Percentiles rank a stretch among this genome's conserved stretches.
These are phyloP conservation scores for Chydorus sphaericus DNA, from an alignment of 2,888 invertebrate genomes.

Conservation along the genomic window DNA sequence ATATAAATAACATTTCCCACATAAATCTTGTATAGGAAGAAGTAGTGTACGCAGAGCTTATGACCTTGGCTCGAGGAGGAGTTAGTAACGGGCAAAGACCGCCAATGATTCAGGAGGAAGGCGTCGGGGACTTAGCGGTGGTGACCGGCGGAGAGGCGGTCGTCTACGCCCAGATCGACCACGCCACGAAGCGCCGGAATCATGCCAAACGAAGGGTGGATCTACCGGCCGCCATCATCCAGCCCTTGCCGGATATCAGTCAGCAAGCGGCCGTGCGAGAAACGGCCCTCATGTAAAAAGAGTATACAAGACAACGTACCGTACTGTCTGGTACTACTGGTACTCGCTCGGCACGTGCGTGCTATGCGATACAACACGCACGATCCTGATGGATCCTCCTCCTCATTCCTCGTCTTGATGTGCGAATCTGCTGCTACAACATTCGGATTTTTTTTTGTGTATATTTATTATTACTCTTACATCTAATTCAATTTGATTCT, in stretches of 20 bases:
- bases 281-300: neutral
- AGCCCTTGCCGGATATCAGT: constrained; percentile 1
- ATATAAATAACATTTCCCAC: no score
- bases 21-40: constrained; percentile 33
- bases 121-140: constrained; percentile 21
- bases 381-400: no score
- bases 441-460: no score
- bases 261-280: constrained; percentile 1
- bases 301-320: no score
- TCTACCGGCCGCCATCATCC: constrained; percentile 18
- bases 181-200: constrained; percentile 32
- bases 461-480: no score
- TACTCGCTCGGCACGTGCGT: no score
- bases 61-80: constrained; percentile 33
- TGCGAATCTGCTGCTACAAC: no score
- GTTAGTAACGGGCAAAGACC: neutral
- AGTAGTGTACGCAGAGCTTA: constrained; percentile 46
- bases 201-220: constrained; percentile 20
- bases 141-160: constrained; percentile 38
- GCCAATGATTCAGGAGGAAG: constrained; percentile 34
- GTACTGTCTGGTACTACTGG: no score
- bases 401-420: no score
- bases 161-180: constrained; percentile 60
- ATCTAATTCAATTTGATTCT: no score
- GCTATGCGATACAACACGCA: no score